Evolutionary conservation across 2,113 vertebrate genomes (phyloP).

Genomic region (Octodon degus): DNA sequence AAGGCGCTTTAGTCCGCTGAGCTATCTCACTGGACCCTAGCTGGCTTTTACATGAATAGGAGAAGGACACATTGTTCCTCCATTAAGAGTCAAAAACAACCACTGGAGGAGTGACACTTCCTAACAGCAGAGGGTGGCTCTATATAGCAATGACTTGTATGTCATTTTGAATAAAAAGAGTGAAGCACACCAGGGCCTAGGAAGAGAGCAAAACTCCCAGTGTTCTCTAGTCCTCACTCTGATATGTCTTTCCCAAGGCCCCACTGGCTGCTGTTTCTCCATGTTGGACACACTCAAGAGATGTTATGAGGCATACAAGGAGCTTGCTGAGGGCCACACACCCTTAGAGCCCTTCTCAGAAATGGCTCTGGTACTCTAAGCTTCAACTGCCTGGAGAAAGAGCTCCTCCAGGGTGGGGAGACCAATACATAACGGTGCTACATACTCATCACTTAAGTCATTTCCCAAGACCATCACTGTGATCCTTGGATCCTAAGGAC

Average conservation of each 20-base stretch:
- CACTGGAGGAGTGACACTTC: not conserved
- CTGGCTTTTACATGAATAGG: not conserved
- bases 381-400: not conserved
- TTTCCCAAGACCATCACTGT: not conserved
- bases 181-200: not conserved
- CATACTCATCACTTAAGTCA: not conserved
- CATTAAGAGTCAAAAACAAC: not conserved
- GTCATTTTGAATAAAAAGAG: not conserved
- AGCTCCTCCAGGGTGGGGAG: not conserved
- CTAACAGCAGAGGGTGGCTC: not conserved
- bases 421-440: too few relatives aligned
- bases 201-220: not conserved
- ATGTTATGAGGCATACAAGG: not conserved
- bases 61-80: not conserved
- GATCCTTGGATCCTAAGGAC: not conserved
- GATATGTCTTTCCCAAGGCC: not conserved
- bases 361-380: not conserved
- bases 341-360: not conserved
- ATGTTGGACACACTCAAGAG: not conserved
- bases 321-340: too few relatives aligned
- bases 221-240: not conserved
- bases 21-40: too few relatives aligned
- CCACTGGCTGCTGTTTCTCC: rapidly evolving
- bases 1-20: too few relatives aligned
- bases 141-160: not conserved